phyloP scores from a whole-genome alignment of 2,797 vertebrate species.

The Enteromius viviparus region DNA sequence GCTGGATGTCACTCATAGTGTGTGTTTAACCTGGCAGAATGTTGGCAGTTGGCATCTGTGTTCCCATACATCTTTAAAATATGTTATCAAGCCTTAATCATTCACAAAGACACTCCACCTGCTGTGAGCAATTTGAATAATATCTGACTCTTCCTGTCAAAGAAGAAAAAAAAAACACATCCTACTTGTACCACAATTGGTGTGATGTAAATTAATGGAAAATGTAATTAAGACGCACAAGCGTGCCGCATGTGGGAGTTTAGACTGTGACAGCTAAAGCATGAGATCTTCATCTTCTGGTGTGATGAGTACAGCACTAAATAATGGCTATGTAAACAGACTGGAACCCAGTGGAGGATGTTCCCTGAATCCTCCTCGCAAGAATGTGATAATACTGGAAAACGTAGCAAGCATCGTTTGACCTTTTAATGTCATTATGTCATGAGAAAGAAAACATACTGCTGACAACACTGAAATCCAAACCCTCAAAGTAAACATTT shows the following conservation, averaged over 20 bases:
- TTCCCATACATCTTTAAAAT: neutral
- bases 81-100: neutral
- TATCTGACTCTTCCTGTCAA: neutral
- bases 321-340: constrained; percentile 37
- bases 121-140: neutral
- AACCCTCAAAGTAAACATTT: constrained; percentile 8
- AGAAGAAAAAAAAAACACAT: neutral
- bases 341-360: constrained; percentile 31
- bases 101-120: neutral
- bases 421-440: constrained; percentile 22
- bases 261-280: constrained; percentile 23
- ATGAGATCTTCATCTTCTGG: constrained; percentile 28
- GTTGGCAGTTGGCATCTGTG: neutral
- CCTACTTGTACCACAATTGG: neutral
- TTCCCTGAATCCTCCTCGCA: constrained; percentile 30
- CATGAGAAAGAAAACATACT: constrained; percentile 26
- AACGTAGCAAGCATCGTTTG: constrained; percentile 3
- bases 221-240: constrained; percentile 33
- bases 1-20: neutral
- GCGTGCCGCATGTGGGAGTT: constrained; percentile 37
- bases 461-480: constrained; percentile 2
- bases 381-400: constrained; percentile 36
- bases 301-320: constrained; percentile 37
- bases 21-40: neutral
- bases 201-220: constrained; percentile 31